These are phyloP conservation scores for Microdon myrmicae DNA, from an alignment of 2,888 invertebrate genomes.

Conservation along the genomic window DNA sequence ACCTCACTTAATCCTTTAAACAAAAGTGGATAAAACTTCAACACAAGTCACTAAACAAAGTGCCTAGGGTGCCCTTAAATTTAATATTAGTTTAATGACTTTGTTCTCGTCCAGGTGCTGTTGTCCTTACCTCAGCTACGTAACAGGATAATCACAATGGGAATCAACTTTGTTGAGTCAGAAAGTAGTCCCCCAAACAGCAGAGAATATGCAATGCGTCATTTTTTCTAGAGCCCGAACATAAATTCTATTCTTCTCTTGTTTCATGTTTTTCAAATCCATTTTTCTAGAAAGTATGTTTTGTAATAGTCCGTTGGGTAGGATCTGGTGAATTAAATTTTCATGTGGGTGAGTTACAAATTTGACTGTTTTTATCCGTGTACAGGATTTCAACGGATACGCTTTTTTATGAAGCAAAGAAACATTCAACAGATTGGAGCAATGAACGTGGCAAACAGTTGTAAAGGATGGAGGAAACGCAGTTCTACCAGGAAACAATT, in stretches of 20 bases:
- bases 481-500: slow-evolving; percentile 13
- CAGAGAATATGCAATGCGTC: background rate
- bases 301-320: slow-evolving; percentile 28
- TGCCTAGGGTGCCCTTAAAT: slow-evolving; percentile 44
- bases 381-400: background rate
- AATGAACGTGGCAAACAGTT: slow-evolving; percentile 34
- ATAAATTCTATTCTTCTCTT: slow-evolving; percentile 13
- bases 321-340: slow-evolving; percentile 41
- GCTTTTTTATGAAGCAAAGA: slow-evolving; percentile 5
- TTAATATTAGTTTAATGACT: slow-evolving; percentile 46
- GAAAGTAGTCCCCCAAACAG: slow-evolving; percentile 6
- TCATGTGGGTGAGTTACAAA: slow-evolving; percentile 25
- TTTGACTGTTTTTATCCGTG: slow-evolving; percentile 14
- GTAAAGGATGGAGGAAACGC: slow-evolving; percentile 9
- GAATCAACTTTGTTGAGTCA: slow-evolving; percentile 11
- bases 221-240: slow-evolving; percentile 1
- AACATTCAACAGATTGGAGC: slow-evolving; percentile 25
- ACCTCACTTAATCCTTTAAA: too few relatives aligned
- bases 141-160: slow-evolving; percentile 12
- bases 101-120: slow-evolving; percentile 27
- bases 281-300: slow-evolving; percentile 18
- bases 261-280: slow-evolving; percentile 25
- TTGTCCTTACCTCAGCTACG: background rate
- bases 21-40: slow-evolving; percentile 17
- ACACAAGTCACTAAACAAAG: slow-evolving; percentile 26